Evolutionary conservation across 2,797 vertebrate genomes (phyloP).

Genomic region (Acipenser ruthenus): DNA sequence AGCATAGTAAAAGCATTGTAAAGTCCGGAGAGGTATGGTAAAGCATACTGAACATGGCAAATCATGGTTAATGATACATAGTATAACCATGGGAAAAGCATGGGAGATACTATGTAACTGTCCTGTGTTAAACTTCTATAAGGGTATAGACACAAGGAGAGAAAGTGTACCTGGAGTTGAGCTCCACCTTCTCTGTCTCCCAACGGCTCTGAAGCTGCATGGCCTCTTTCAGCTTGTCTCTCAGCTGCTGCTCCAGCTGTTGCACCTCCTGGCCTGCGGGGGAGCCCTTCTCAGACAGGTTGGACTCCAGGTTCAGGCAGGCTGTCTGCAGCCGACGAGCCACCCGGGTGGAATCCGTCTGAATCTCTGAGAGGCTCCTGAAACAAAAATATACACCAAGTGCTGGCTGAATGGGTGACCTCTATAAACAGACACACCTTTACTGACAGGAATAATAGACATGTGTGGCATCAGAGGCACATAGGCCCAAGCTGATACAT

Average conservation of each 20-base stretch:
- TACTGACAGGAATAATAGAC: too few relatives aligned
- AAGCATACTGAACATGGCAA: too few relatives aligned
- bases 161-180: conserved; percentile 64
- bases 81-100: too few relatives aligned
- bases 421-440: too few relatives aligned
- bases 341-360: conserved; percentile 43
- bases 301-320: conserved; percentile 58
- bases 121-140: too few relatives aligned
- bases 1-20: too few relatives aligned
- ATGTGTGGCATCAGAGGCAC: too few relatives aligned
- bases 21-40: too few relatives aligned
- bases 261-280: conserved; percentile 42
- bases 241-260: conserved; percentile 56
- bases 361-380: conserved; percentile 68
- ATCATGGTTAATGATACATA: too few relatives aligned
- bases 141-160: conserved; percentile 13
- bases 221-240: conserved; percentile 60
- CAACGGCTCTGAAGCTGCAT: conserved; percentile 65
- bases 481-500: too few relatives aligned
- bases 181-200: conserved; percentile 65
- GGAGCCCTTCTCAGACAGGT: conserved; percentile 35
- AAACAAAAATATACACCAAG: conserved; percentile 16
- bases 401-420: too few relatives aligned
- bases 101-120: too few relatives aligned
- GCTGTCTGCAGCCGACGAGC: conserved; percentile 51